Percentiles rank a stretch among this genome's conserved stretches.
Evolutionary conservation across 2,888 invertebrate species (phyloP).

Genomic region (Hydraecia micacea): DNA sequence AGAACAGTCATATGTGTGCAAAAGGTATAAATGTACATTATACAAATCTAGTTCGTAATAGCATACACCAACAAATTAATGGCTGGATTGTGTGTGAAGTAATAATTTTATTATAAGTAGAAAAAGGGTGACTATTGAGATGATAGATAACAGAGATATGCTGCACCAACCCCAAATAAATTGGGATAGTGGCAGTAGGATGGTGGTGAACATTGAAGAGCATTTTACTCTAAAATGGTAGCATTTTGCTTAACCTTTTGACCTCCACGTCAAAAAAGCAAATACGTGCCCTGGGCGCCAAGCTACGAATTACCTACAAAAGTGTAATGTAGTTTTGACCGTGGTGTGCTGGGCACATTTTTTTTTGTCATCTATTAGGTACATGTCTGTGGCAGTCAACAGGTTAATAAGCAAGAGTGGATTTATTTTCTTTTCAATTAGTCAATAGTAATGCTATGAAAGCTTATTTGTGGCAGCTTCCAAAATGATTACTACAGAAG

Average conservation of each 20-base stretch:
- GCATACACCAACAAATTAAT: not conserved
- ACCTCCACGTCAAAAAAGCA: too few species aligned
- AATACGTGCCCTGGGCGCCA: too few species aligned
- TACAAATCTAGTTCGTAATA: not conserved
- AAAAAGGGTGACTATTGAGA: not conserved
- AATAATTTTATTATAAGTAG: not conserved
- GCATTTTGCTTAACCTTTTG: not conserved
- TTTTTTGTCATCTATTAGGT: too few species aligned
- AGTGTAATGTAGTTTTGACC: too few species aligned
- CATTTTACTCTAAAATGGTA: constrained; percentile 1
- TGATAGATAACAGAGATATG: not conserved
- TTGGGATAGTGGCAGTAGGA: not conserved
- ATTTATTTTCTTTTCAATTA: not conserved
- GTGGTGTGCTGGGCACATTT: too few species aligned
- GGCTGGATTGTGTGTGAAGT: not conserved
- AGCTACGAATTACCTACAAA: too few species aligned
- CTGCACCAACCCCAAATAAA: not conserved
- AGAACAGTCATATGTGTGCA: not conserved
- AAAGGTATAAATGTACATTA: not conserved
- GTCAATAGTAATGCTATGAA: not conserved
- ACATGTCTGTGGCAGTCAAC: too few species aligned
- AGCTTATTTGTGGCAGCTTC: not conserved
- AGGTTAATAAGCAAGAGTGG: too few species aligned
- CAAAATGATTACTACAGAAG: not conserved
- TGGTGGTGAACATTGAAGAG: not conserved